Evolutionary conservation across 1,140 invertebrate species (phyloP).

Genomic region (Drosophila navojoa): DNA sequence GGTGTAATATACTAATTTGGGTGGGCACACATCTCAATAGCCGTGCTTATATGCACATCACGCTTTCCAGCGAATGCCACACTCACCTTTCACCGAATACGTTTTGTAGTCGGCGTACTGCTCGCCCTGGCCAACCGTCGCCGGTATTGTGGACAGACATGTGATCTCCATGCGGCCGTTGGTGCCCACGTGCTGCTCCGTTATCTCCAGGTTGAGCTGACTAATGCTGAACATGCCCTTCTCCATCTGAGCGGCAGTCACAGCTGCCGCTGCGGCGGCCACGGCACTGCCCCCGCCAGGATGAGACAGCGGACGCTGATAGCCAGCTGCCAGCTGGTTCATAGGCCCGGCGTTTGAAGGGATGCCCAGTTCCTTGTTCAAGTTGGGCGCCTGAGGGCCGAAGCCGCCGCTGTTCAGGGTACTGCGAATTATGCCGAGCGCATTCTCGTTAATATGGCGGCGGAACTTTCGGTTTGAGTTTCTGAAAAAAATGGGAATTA

Average conservation of each 20-base stretch:
- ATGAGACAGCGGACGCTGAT: conserved; percentile 79
- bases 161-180: conserved; percentile 88
- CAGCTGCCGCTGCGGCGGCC: conserved; percentile 75
- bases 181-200: conserved; percentile 86
- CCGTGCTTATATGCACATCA: conserved; percentile 60
- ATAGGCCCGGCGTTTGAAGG: conserved; percentile 77
- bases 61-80: conserved; percentile 44
- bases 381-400: conserved; percentile 77
- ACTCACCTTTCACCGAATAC: conserved; percentile 87
- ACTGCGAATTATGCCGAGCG: conserved; percentile 74
- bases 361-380: conserved; percentile 79
- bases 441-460: conserved; percentile 80
- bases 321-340: conserved; percentile 78
- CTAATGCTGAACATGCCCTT: conserved; percentile 82
- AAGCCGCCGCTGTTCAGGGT: conserved; percentile 77
- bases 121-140: conserved; percentile 86
- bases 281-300: conserved; percentile 78
- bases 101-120: conserved; percentile 89
- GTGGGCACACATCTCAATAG: conserved; percentile 19
- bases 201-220: conserved; percentile 86
- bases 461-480: conserved; percentile 79
- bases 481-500: conserved; percentile 49
- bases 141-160: conserved; percentile 90
- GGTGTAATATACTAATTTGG: conserved; percentile 1
- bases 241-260: conserved; percentile 78